Percentiles rank a stretch among this genome's conserved stretches.
These are phyloP conservation scores for Acleris cristana DNA, from an alignment of 2,888 invertebrate species.

Conservation along the genomic window DNA sequence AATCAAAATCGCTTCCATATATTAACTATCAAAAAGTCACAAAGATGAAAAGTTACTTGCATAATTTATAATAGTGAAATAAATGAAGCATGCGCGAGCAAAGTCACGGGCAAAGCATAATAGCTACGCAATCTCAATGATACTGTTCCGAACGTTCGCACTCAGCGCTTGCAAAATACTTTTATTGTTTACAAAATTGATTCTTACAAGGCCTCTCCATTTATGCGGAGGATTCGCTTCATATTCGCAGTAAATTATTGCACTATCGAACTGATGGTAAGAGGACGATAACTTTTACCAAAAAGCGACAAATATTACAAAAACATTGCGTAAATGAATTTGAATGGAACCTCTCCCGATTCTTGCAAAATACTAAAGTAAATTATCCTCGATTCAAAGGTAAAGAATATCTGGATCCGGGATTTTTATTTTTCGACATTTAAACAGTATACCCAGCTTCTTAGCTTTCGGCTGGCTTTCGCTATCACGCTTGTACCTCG, in stretches of 20 bases:
- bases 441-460: too few relatives aligned
- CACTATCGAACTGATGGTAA: slow-evolving; percentile 19
- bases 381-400: not conserved
- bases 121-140: slow-evolving; percentile 21
- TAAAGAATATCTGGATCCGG: not conserved
- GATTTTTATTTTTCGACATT: too few relatives aligned
- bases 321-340: slow-evolving; percentile 12
- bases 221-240: slow-evolving; percentile 25
- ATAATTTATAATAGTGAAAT: too few relatives aligned
- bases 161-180: slow-evolving; percentile 34
- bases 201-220: slow-evolving; percentile 34
- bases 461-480: too few relatives aligned
- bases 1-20: too few relatives aligned
- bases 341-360: not conserved
- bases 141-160: slow-evolving; percentile 25
- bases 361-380: not conserved
- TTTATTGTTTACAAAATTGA: slow-evolving; percentile 38
- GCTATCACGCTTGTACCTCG: too few relatives aligned
- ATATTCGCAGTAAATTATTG: slow-evolving; percentile 32
- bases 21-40: too few relatives aligned
- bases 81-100: not conserved
- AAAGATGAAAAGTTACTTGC: too few relatives aligned
- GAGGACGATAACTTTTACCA: slow-evolving; percentile 19
- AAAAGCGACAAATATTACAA: slow-evolving; percentile 11
- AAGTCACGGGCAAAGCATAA: slow-evolving; percentile 3